phyloP scores from a whole-genome alignment of 2,797 vertebrate genomes.

The Setipinna tenuifilis region DNA sequence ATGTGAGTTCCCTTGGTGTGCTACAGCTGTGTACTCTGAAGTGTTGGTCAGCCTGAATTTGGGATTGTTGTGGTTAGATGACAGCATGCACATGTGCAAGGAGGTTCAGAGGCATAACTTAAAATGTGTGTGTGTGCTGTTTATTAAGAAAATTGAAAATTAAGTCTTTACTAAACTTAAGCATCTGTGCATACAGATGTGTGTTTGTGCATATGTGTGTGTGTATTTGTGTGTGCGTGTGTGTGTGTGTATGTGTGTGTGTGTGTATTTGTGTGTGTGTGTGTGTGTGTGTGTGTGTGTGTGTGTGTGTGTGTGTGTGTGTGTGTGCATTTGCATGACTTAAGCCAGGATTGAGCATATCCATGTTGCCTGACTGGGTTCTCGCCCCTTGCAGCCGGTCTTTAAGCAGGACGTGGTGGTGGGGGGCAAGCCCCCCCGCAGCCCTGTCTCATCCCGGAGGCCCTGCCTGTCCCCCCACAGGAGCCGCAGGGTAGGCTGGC shows the following conservation, averaged over 20 bases:
- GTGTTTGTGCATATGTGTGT: conserved; percentile 40
- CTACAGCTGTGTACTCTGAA: background rate
- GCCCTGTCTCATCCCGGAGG: conserved; percentile 89
- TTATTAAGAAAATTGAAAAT: background rate
- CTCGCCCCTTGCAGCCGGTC: conserved; percentile 84
- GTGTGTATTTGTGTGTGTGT: conserved; percentile 22
- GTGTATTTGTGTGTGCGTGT: conserved; percentile 33
- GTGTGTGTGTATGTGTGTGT: conserved; percentile 13
- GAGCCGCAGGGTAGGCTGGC: conserved; percentile 92
- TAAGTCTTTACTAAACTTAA: background rate
- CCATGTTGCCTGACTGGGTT: conserved; percentile 39
- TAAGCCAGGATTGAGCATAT: background rate
- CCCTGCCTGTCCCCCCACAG: conserved; percentile 83
- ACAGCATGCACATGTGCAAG: background rate
- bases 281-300: background rate
- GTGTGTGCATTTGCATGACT: background rate
- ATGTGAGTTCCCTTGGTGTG: background rate
- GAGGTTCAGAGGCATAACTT: background rate
- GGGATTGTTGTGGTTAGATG: background rate
- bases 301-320: background rate
- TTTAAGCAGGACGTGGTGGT: conserved; percentile 85
- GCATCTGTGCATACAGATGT: background rate
- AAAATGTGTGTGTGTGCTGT: background rate
- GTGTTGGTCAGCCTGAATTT: background rate
- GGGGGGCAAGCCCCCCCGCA: conserved; percentile 94